Evolutionary conservation across 2,797 vertebrate species (phyloP), one percentile per base, ranked within the genome.

Genomic region (Cryptoblepharus egeriae): DNA sequence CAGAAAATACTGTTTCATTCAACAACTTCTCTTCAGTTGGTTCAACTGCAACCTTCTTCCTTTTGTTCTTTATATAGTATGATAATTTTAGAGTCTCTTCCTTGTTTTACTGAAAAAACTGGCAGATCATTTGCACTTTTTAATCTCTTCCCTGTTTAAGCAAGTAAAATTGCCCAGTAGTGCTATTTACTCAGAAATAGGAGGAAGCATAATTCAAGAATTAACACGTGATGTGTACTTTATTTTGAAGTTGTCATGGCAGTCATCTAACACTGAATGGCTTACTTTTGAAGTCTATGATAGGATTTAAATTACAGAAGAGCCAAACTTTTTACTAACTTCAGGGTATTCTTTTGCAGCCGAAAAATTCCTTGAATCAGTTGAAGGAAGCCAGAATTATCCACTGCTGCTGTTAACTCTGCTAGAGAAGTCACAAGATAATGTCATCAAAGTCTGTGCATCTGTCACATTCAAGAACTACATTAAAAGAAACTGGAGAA

Each of bases 401-500:
- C 97, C 98, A 0, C 85, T 99, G 80, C 92, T 99, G 77, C 97
- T 99, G 10, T 95, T 99, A 88, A 99, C 98, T 0, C 93, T 99
- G 75, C 91, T 99, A 91, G 98, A 99, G 92, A 99, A 99, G 88
- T 98, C 98, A 37, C 98, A 99, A 89, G 98, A 99, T 89, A 98
- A 96, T 35, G 98, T 99, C 84, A 99, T 99, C 84, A 97, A 99
- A 84, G 98, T 99, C 57, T 99, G 99, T 93, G 96, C 98, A 37
- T 98, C 98, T 68, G 98, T 99, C 79, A 99, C 98, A 0, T 99
- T 99, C 94, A 99, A 99, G 94, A 99, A 99, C 90, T 99, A 99
- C 88, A 99, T 99, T 90, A 99, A 99, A 95, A 98, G 99, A 94
- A 99, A 99, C 94, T 99, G 99, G 99, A 97, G 98, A 93, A 96